A percentile compares a stretch with the other conserved stretches of the same genome.
Conservation (phyloP, 2,888 invertebrate species). For the Cosmorhoe ocellata region DNA sequence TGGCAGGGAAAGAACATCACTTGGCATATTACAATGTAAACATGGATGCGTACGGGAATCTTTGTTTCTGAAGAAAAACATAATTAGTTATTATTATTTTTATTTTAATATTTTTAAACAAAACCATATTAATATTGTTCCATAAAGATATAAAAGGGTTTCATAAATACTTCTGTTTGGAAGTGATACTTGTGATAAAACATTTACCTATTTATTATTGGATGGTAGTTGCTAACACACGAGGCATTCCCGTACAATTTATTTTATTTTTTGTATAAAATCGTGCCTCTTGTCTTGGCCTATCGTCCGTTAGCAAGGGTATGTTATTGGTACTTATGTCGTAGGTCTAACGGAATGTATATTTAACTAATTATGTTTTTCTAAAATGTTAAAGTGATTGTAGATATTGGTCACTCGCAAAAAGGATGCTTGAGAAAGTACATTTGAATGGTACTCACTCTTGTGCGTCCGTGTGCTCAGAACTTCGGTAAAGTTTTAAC, state of each 20-base stretch:
- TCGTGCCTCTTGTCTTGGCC: slow-evolving; percentile 81
- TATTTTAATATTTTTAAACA: slow-evolving; percentile 34
- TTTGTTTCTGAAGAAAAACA: slow-evolving; percentile 77
- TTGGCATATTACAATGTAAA: slow-evolving; percentile 58
- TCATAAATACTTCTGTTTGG: slow-evolving; percentile 53
- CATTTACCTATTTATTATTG: slow-evolving; percentile 70
- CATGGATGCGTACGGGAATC: slow-evolving; percentile 81
- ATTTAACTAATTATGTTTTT: slow-evolving; percentile 78
- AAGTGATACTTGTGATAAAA: slow-evolving; percentile 73
- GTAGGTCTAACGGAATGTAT: slow-evolving; percentile 60
- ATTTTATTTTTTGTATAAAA: slow-evolving; percentile 82
- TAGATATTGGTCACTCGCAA: slow-evolving; percentile 65
- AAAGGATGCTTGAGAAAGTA: slow-evolving; percentile 54
- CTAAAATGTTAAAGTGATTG: slow-evolving; percentile 65
- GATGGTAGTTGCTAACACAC: slow-evolving; percentile 81
- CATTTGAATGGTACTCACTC: slow-evolving; percentile 36
- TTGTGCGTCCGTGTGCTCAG: slow-evolving; percentile 31
- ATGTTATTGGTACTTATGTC: slow-evolving; percentile 64
- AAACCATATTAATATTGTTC: slow-evolving; percentile 40
- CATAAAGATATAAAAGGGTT: slow-evolving; percentile 41
- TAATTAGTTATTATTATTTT: slow-evolving; percentile 63
- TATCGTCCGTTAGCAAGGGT: slow-evolving; percentile 77
- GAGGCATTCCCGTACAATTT: slow-evolving; percentile 77
- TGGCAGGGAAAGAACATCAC: slow-evolving; percentile 59
- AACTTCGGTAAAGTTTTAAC: slow-evolving; percentile 33